Base-by-base conservation (phyloP, 2,888 invertebrate species). In the Acanthosepion lycidas region DNA sequence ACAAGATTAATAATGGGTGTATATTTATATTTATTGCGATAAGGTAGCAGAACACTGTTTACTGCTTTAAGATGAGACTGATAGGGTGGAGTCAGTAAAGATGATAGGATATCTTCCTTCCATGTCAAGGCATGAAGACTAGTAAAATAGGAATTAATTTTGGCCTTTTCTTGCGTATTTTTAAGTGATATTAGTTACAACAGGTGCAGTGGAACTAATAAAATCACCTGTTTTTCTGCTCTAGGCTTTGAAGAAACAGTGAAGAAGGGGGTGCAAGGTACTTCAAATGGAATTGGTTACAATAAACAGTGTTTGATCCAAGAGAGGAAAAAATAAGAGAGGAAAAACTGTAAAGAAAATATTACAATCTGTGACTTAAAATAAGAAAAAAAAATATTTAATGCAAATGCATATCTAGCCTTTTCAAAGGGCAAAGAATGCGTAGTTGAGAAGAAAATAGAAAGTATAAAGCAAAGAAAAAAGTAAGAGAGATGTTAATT, bases 201-300 rank as follows among this genome's bases (percentile, higher is more conserved):
- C 78, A 78, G 78, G 28, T 78, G 78, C n/a, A 78, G 78, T 78
- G n/a, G n/a, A n/a, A n/a, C n/a, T n/a, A n/a, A 78, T n/a, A 78
- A 78, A 78, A 78, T 78, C 78, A 78, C 78, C 78, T 28, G 78
- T 78, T n/a, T 78, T 78, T 78, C 78, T 78, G 28, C 28, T n/a
- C 8, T 12, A n/a, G n/a, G 78, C n/a, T 6, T 6, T n/a, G 78
- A n/a, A 78, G n/a, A n/a, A 78, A 78, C 78, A n/a, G 28, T n/a
- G 12, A n/a, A 12, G 18, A 78, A n/a, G 42, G 9, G n/a, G 9
- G 12, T 78, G 78, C 78, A n/a, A n/a, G n/a, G 78, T n/a, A 78
- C 28, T 28, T 59, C 59, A 59, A 59, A 59, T 28, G 12, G n/a
- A 78, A 78, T n/a, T n/a, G 78, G n/a, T 78, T 12, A n/a, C n/a